A percentile compares a stretch with the other conserved stretches of the same genome.
Evolutionary conservation across 2,113 vertebrate genomes (phyloP).

Genomic region (Stomatorhinus ivindoensis): DNA sequence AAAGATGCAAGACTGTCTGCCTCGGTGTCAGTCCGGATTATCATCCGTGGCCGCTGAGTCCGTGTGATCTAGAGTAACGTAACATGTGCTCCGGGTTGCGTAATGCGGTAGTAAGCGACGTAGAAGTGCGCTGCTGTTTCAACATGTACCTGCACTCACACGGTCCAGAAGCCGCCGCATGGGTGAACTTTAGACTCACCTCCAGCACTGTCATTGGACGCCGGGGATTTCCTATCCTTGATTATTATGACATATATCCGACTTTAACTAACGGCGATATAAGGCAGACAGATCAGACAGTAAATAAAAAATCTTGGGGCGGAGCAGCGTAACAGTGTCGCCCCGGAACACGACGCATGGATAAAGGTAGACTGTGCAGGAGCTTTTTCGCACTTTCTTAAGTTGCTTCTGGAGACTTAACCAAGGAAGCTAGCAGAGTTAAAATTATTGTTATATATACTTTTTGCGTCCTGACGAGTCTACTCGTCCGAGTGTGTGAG

Average conservation of each 20-base stretch:
- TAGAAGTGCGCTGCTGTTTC: background rate
- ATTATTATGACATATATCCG: background rate
- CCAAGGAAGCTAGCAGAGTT: background rate
- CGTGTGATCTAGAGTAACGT: slow-evolving; percentile 39
- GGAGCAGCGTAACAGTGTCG: slow-evolving; percentile 24
- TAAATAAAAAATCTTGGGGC: slow-evolving; percentile 40
- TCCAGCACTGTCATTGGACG: background rate
- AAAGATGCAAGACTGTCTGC: background rate
- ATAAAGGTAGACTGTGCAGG: background rate
- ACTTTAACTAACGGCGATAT: slow-evolving; percentile 19
- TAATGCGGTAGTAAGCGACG: slow-evolving; percentile 30
- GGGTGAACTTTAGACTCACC: background rate
- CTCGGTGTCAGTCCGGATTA: background rate
- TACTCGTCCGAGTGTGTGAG: background rate
- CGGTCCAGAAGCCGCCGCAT: background rate
- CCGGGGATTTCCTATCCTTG: background rate
- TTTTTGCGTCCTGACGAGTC: background rate
- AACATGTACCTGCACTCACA: background rate
- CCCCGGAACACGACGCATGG: slow-evolving; percentile 27
- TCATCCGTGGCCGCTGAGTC: background rate
- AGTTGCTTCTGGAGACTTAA: slow-evolving; percentile 11
- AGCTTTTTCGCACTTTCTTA: background rate
- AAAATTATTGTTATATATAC: background rate
- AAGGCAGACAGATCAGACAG: background rate
- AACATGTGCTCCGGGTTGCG: slow-evolving; percentile 41